Base-by-base conservation (phyloP, 2,113 vertebrate genomes). In the Coptodon bakossiorum region DNA sequence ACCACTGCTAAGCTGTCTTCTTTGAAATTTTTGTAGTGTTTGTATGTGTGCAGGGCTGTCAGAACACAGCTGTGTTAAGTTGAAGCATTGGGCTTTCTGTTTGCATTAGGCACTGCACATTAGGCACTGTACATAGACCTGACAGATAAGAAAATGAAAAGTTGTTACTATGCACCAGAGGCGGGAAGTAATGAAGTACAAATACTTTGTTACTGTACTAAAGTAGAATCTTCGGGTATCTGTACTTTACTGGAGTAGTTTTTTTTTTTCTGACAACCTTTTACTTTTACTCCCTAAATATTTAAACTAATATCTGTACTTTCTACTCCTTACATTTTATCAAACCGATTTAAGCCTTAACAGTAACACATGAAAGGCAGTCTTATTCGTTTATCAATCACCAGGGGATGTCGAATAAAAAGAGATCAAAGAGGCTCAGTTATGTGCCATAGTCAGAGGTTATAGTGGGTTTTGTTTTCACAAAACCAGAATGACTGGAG, bases 111-210 rank as follows among this genome's bases (percentile, higher is more conserved):
- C 71, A 16, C 12, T 43, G 19, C 22, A 22, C 9, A 83, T 54
- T 9, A 57, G 13, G 43, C 71, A 16, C 12, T 43, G 19, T 76
- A 13, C 8, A 80, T 36, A 27, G 6, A 34, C 73, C 2, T 88
- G 78, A 90, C 3, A 19, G 68, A 88, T 81, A 82, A 45, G 68
- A 45, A 9, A 68, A 45, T 16, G 22, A 36, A 59, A 88, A 57
- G 43, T 31, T 68, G 59, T 86, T 88, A 48, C 50, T 88, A 53
- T 38, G 61, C 34, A 66, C 61, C 17, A 36, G 31, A 66, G 34
- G 34, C 2, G 0, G 34, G 61, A 66, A 38, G 31, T 38, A 66
- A 66, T 66, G 17, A 66, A 66, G 34, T 66, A 66, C 34, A 38
- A 38, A 38, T 66, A 66, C 61, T 66, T 66, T 66, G 59, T 66